Conservation (phyloP, 92 coral and sea anemone genomes). For the Porites evermanni region DNA sequence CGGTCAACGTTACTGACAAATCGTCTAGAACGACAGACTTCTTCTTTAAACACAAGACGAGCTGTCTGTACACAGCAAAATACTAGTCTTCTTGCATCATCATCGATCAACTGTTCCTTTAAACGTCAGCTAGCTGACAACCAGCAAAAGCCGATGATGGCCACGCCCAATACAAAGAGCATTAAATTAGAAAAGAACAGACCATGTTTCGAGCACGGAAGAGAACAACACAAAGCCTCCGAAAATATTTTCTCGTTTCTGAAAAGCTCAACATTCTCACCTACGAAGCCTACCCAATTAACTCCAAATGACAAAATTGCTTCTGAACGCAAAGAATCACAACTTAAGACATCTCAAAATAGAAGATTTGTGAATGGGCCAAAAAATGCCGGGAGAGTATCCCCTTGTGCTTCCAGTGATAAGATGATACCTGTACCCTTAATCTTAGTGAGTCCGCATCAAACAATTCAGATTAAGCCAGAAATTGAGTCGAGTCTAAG, state of each 20-base stretch:
- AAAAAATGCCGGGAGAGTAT: background rate
- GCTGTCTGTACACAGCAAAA: no score
- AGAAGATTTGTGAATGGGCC: background rate
- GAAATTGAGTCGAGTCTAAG: slow-evolving; percentile 4
- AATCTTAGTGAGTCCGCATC: background rate
- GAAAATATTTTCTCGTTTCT: background rate
- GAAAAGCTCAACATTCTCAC: background rate
- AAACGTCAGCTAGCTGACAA: no score
- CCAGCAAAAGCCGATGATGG: background rate
- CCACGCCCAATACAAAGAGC: background rate
- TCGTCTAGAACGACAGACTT: no score
- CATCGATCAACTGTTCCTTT: no score
- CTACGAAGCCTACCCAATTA: background rate
- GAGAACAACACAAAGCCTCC: background rate
- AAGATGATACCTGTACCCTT: background rate
- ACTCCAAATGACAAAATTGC: background rate
- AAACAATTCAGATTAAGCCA: background rate
- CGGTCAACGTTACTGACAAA: background rate
- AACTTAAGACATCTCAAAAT: background rate
- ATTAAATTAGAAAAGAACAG: background rate
- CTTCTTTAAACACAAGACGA: no score
- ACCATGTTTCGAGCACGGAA: no score
- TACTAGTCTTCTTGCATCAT: no score
- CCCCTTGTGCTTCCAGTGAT: background rate
- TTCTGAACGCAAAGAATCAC: background rate